Conservation (phyloP, 2,888 invertebrate genomes). For the Lacanobia wlatinum region DNA sequence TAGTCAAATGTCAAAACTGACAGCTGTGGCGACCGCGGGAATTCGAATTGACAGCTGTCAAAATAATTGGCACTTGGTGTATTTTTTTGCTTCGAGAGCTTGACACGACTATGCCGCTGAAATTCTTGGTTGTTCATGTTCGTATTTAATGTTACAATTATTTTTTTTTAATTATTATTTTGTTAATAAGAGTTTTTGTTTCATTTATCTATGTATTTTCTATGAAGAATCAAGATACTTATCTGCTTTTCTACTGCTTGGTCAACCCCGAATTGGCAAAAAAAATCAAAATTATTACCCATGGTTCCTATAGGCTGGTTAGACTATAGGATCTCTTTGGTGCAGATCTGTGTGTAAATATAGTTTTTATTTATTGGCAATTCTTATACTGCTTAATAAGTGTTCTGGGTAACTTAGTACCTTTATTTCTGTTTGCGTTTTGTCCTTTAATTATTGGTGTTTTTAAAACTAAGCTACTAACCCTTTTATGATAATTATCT, state of each 20-base stretch:
- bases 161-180: neutral
- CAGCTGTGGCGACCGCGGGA: constrained; percentile 68
- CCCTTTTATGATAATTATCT: neutral
- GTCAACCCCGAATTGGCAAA: constrained; percentile 18
- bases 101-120: constrained; percentile 53
- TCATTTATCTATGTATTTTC: constrained; percentile 27
- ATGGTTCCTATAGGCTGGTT: constrained; percentile 26
- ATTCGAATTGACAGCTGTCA: constrained; percentile 70
- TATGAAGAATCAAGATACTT: constrained; percentile 58
- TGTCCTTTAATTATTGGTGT: constrained; percentile 26
- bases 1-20: constrained; percentile 82
- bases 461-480: constrained; percentile 38
- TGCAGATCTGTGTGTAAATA: constrained; percentile 52
- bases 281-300: constrained; percentile 6
- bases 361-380: constrained; percentile 27
- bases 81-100: constrained; percentile 57
- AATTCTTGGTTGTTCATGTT: constrained; percentile 59
- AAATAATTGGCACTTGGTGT: constrained; percentile 62
- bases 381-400: constrained; percentile 41
- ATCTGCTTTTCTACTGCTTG: constrained; percentile 58
- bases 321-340: constrained; percentile 20
- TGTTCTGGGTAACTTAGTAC: constrained; percentile 39
- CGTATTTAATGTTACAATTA: constrained; percentile 12
- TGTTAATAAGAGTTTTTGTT: neutral
- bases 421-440: neutral